Evolutionary conservation across 30 jellyfish, hydroid and myxozoan genomes (phyloP), one percentile per base, ranked within the genome.

Genomic region (Aurelia sp.): DNA sequence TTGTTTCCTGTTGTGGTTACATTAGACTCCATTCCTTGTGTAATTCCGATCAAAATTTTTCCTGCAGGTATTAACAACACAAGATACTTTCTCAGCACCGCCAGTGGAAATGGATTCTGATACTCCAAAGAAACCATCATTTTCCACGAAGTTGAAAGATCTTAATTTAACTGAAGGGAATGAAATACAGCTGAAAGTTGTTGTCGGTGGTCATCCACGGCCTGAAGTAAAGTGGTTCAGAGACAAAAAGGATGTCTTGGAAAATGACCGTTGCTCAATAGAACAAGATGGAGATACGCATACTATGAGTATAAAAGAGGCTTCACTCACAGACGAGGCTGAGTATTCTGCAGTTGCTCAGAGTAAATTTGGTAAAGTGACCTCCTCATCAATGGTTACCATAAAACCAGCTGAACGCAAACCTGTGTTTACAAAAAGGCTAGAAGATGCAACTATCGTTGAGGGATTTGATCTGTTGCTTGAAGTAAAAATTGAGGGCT

Each of bases 251-350:
- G 92, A 82, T 61, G 38, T 96, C 3, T 2, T 68, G 50, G 87
- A 33, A 21, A 74, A 81, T 47, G 77, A 67, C 48, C 97, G 88
- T 12, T 78, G 72, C 67, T 31, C 48, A 19, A 65, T 86, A 71
- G 21, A 74, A 20, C 66, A 58, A 31, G 83, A 69, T 13, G 94
- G 61, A 21, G 64, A 30, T 22, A 69, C 69, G 1, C 73, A 78
- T 55, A 10, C 80, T 9, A 62, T 96, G 41, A 48, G 47, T 18
- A 51, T 96, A 33, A 91, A 50, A 47, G 88, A 80, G 19, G 84
- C 92, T 11, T 57, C 38, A 15, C 70, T 73, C 35, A 71, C 86
- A 7, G 97, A 96, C 60, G 92, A 98, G 77, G 99, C 98, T 48
- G 93, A 81, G 50, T 96, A 96, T 78, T 50, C 86, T 41, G 93